Percentiles rank a stretch among this genome's conserved stretches.
phyloP scores from a whole-genome alignment of 2,113 vertebrate genomes.

The Laterallus jamaicensis region DNA sequence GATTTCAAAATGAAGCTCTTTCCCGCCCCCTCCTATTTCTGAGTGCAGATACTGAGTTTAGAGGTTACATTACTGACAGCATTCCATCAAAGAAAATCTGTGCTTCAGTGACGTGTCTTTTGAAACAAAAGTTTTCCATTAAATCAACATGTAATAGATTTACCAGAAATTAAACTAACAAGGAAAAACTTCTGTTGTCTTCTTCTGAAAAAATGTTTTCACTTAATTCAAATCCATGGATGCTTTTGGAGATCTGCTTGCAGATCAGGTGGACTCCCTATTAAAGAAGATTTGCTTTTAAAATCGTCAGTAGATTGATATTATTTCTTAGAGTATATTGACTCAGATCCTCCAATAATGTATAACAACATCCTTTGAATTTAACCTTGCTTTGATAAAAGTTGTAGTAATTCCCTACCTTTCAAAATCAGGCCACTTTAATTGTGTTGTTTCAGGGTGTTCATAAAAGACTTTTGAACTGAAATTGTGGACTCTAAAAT shows the following conservation, averaged over 20 bases:
- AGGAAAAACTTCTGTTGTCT: not conserved
- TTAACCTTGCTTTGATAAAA: not conserved
- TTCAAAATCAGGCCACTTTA: not conserved
- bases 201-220: not conserved
- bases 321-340: not conserved
- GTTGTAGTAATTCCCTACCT: not conserved
- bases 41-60: not conserved
- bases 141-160: not conserved
- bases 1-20: not conserved
- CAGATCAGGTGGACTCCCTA: not conserved
- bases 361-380: not conserved
- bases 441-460: not conserved
- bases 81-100: not conserved
- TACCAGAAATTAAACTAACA: not conserved
- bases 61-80: not conserved
- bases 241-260: not conserved
- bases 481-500: not conserved
- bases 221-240: not conserved
- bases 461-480: not conserved
- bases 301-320: not conserved
- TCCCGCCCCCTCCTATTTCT: not conserved
- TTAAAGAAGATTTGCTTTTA: not conserved
- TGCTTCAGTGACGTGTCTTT: not conserved
- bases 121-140: not conserved
- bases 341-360: not conserved